Evolutionary conservation across 1,140 invertebrate genomes (phyloP).

Genomic region (Drosophila tropicalis): DNA sequence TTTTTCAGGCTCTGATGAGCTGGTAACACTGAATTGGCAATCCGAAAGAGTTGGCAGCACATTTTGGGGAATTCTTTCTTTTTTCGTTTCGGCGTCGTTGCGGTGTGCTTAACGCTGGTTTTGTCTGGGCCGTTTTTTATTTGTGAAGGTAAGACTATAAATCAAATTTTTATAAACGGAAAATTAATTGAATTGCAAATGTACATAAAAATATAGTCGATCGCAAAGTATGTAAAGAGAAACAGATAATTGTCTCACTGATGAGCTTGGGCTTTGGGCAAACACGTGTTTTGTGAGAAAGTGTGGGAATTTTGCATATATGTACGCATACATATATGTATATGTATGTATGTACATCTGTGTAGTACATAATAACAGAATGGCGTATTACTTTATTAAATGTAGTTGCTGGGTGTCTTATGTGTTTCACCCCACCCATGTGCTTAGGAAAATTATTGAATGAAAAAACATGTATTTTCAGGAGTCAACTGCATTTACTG

Average conservation of each 20-base stretch:
- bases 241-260: background rate
- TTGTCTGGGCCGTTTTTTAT: background rate
- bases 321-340: constrained; percentile 1
- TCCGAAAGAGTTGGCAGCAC: too few relatives aligned
- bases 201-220: background rate
- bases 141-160: constrained; percentile 1
- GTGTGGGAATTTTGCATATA: constrained; percentile 9
- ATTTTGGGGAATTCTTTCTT: background rate
- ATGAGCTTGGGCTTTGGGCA: background rate
- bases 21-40: background rate
- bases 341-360: constrained; percentile 14
- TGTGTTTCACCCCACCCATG: background rate
- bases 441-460: constrained; percentile 1
- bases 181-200: background rate
- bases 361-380: constrained; percentile 25
- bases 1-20: too few relatives aligned
- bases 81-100: constrained; percentile 34
- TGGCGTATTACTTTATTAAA: constrained; percentile 15
- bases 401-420: background rate
- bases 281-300: constrained; percentile 11
- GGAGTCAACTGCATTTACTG: constrained; percentile 45
- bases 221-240: background rate
- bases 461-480: constrained; percentile 15
- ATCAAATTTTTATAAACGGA: background rate
- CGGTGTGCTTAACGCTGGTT: constrained; percentile 31